Evolutionary conservation across 2,113 vertebrate genomes (phyloP), one percentile per base, ranked within the genome.

Genomic region (Albula goreensis): DNA sequence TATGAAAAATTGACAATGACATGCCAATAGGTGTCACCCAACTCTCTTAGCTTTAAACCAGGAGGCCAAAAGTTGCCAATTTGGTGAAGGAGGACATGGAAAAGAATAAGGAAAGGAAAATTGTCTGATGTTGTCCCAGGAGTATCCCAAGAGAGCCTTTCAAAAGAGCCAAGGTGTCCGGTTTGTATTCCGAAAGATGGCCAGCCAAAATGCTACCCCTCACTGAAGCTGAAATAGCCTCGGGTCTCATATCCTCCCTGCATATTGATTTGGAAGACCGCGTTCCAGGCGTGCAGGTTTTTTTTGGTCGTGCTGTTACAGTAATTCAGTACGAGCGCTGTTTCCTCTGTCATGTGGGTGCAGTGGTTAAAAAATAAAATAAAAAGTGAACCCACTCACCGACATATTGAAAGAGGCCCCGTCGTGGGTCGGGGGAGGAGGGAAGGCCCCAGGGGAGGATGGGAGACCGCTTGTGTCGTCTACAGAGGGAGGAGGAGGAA

Each of bases 401-500:
- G 31, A 60, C 5, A 60, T 66, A 19, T 66, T 66, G 17, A 22
- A 22, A 22, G 22, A 66, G 15, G 60, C 15, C 60, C 4, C 15
- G 60, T 5, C 4, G 15, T 80, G 52, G 13, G 88, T 93, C 91
- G 89, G 7, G 51, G 95, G 94, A 0, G 94, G 96, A 85, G 92
- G 94, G 15, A 96, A 95, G 81, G 90, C 90, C 82, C 90, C 91
- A 48, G 94, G 87, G 10, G 95, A 70, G 0, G 95, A 91, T 0
- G 92, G 89, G 81, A 95, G 86, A 83, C 90, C 92, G 2, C 93
- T 91, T 0, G 92, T 91, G 1, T 97, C 96, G 80, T 95, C 93
- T 0, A 90, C 87, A 82, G 96, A 95, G 87, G 96, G 97, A 5
- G 96, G 97, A 0, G 96, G 97, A 17, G 94, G 96, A 19, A 91